phyloP scores from a whole-genome alignment of 2,888 invertebrate genomes.

The Empis livida region DNA sequence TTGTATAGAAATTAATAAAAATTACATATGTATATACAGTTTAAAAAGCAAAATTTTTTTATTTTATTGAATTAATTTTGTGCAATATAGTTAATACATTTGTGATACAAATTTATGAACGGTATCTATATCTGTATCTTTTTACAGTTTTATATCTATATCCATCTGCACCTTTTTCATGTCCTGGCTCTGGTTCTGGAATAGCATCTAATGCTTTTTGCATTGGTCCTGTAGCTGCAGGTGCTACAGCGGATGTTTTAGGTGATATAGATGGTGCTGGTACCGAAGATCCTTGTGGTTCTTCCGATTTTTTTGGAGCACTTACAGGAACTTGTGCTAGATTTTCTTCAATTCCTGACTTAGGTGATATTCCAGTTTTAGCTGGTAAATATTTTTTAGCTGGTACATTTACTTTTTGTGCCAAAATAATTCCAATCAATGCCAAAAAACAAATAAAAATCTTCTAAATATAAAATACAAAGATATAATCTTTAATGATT shows the following conservation, averaged over 20 bases:
- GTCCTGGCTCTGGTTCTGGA: neutral
- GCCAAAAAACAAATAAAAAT: too few species aligned
- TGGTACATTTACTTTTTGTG: too few species aligned
- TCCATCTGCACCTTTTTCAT: neutral
- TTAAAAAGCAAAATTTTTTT: too few species aligned
- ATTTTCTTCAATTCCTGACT: too few species aligned
- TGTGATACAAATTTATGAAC: neutral
- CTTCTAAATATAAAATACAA: too few species aligned
- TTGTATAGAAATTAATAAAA: too few species aligned
- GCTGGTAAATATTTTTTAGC: neutral
- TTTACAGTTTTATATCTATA: neutral
- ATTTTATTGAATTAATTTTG: too few species aligned
- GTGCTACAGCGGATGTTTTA: neutral
- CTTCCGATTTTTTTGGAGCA: neutral
- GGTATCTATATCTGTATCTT: conserved; percentile 1
- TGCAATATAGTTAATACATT: too few species aligned
- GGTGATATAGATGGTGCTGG: neutral
- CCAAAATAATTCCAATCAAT: too few species aligned
- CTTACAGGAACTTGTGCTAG: neutral
- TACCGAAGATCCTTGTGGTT: neutral
- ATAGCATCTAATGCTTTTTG: neutral
- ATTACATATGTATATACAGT: too few species aligned
- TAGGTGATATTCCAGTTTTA: neutral
- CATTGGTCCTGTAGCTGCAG: neutral
- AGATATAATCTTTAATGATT: too few species aligned